Evolutionary conservation across 2,797 vertebrate genomes (phyloP), one percentile per base, ranked within the genome.

Genomic region (Cirrhinus mrigala): DNA sequence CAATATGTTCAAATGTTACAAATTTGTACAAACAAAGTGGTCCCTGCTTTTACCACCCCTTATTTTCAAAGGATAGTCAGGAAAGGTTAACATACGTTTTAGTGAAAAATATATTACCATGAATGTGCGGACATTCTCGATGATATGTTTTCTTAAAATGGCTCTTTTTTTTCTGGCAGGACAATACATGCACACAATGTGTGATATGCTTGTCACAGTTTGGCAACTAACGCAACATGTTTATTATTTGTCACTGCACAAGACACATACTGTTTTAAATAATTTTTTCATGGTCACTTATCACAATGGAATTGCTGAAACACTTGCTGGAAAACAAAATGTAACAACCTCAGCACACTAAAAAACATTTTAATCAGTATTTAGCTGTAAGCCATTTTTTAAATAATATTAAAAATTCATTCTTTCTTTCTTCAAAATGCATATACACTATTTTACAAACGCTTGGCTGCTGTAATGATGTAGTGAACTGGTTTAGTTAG

Each of bases 11-110:
- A 88, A 76, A 75, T 86, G 18, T 80, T 75, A 86, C 52, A 81
- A 79, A 68, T 54, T 58, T 58, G 58, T 88, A 86, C 79, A 88
- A 86, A 89, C 70, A 40, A 73, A 52, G 69, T 87, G 79, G 83
- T 82, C 87, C 83, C 85, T 80, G 86, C 78, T 77, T 81, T 79
- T 76, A 46, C 52, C 54, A 50, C 54, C 62, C 29, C 24, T 70
- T 29, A 54, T 60, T 71, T 71, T 78, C 9, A 20, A 82, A 86
- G n/a, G 29, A 81, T 33, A 54, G 56, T 69, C 85, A 66, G 22
- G 62, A 83, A 75, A 79, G 16, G 24, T 58, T 73, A 46, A 6
- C 71, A 81, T 29, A 46, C 22, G 50, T 50, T 71, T 73, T 69
- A 24, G n/a, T 82, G 27, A 78, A 82, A 78, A 82, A 68, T 56